Percentiles rank a stretch among this genome's conserved stretches.
Conservation (phyloP, 2,888 invertebrate genomes). For the Epiblema foenella region DNA sequence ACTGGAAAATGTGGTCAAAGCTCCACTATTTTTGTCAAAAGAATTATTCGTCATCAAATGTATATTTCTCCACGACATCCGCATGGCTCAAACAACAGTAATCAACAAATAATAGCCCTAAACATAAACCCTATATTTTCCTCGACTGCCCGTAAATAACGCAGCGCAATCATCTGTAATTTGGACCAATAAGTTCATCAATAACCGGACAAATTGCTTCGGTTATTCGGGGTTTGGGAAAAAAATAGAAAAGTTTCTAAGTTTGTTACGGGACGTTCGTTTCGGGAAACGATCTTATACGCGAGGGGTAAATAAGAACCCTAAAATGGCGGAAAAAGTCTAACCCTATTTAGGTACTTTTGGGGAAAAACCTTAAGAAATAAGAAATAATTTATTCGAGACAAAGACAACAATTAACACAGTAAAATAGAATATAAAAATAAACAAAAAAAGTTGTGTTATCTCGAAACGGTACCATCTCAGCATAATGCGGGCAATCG, state of each 20-base stretch:
- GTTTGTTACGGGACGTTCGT: slow-evolving; percentile 6
- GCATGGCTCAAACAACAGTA: slow-evolving; percentile 12
- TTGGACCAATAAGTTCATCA: slow-evolving; percentile 49
- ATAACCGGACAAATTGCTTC: slow-evolving; percentile 47
- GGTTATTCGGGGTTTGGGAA: slow-evolving; percentile 14
- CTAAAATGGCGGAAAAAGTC: neutral
- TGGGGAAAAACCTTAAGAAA: too few species aligned
- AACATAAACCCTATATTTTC: slow-evolving; percentile 25
- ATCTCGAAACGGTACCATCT: too few species aligned
- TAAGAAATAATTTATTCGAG: too few species aligned
- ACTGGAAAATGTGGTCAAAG: neutral
- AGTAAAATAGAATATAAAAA: too few species aligned
- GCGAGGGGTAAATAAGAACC: too few species aligned
- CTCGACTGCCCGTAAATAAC: slow-evolving; percentile 18
- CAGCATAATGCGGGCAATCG: too few species aligned
- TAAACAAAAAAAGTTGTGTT: too few species aligned
- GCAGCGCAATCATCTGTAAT: slow-evolving; percentile 47
- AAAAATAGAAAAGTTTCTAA: slow-evolving; percentile 26
- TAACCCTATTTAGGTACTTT: neutral
- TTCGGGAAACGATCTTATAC: neutral
- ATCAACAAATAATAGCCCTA: slow-evolving; percentile 23
- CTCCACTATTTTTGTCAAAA: neutral
- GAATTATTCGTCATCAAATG: neutral
- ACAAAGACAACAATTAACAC: too few species aligned
- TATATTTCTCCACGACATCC: neutral